Conservation (phyloP, 2,113 vertebrate species). For the Lepisosteus osseus region DNA sequence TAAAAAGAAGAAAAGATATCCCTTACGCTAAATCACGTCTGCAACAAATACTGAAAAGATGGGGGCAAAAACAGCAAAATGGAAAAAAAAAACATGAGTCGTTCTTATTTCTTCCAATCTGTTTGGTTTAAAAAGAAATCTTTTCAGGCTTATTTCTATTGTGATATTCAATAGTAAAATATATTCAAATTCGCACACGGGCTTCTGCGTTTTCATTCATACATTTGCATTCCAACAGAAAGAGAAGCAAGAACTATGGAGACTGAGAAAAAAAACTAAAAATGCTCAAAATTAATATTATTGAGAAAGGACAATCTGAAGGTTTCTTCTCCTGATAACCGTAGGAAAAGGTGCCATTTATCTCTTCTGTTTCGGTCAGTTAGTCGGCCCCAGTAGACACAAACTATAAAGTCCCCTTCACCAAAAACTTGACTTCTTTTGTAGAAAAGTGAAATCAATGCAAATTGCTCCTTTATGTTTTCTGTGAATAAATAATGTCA, state of each 20-base stretch:
- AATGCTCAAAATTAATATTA: conserved; percentile 56
- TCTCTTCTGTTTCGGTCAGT: conserved; percentile 57
- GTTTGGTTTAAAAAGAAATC: conserved; percentile 48
- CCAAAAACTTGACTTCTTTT: conserved; percentile 62
- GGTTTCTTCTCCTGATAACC: conserved; percentile 52
- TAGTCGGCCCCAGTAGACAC: conserved; percentile 23
- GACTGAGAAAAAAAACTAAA: conserved; percentile 46
- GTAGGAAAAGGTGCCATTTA: conserved; percentile 57
- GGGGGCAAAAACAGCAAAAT: conserved; percentile 36
- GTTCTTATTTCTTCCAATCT: conserved; percentile 41
- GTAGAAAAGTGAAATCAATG: conserved; percentile 65
- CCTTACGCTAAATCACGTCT: conserved; percentile 40
- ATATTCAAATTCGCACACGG: conserved; percentile 57
- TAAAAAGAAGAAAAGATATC: conserved; percentile 50
- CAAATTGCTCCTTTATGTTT: conserved; percentile 74
- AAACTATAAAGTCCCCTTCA: conserved; percentile 23
- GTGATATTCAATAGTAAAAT: conserved; percentile 39
- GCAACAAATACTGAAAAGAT: conserved; percentile 45
- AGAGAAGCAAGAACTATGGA: conserved; percentile 37
- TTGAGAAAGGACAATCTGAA: conserved; percentile 50
- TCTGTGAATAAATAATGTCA: conserved; percentile 67
- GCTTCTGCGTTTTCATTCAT: conserved; percentile 45
- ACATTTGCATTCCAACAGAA: conserved; percentile 46
- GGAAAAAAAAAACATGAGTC: conserved; percentile 46
- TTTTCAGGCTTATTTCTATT: conserved; percentile 40